phyloP scores from a whole-genome alignment of 2,888 invertebrate genomes.

The Cheilosia variabilis region DNA sequence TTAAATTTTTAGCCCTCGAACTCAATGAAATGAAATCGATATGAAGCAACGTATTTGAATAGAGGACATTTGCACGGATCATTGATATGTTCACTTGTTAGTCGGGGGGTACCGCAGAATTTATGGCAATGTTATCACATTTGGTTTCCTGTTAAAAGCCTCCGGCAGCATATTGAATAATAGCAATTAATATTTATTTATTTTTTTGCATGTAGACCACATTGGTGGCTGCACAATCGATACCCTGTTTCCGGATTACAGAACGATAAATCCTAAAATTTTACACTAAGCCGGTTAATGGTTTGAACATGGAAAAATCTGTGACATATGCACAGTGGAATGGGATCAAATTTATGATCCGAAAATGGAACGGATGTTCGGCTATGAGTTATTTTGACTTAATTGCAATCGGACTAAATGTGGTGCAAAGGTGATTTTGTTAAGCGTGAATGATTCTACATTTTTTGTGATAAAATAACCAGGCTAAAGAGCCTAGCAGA shows the following conservation, averaged over 20 bases:
- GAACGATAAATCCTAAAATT: slow-evolving; percentile 8
- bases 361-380: slow-evolving; percentile 12
- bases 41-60: not conserved
- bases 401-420: slow-evolving; percentile 7
- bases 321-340: slow-evolving; percentile 6
- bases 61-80: not conserved
- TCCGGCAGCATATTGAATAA: not conserved
- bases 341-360: slow-evolving; percentile 33
- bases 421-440: too few species aligned
- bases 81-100: slow-evolving; percentile 2
- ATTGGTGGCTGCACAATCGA: not conserved
- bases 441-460: too few species aligned
- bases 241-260: slow-evolving; percentile 7
- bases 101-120: too few species aligned
- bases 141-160: not conserved
- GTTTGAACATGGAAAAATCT: slow-evolving; percentile 10
- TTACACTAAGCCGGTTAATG: slow-evolving; percentile 10
- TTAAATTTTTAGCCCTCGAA: not conserved
- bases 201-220: too few species aligned
- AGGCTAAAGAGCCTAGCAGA: too few species aligned
- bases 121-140: too few species aligned
- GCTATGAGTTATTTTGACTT: slow-evolving; percentile 6
- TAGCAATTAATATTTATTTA: too few species aligned
- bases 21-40: not conserved
- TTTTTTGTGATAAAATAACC: too few species aligned